These are phyloP conservation scores for Otolemur crassicaudatus DNA, from an alignment of 2,797 vertebrate species.

Conservation along the genomic window DNA sequence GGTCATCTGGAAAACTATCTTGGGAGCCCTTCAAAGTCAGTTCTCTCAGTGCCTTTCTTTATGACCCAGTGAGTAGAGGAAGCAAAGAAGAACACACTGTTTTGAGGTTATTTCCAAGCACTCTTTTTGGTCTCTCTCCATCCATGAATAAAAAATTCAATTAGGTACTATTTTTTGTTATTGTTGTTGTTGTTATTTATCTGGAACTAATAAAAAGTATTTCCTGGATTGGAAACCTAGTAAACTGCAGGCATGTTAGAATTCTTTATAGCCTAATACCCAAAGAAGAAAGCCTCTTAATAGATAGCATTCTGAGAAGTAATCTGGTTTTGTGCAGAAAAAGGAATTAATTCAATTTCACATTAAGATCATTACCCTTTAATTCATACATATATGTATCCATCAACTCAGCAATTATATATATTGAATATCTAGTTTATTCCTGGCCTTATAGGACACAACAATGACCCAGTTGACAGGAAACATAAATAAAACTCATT, in stretches of 20 bases:
- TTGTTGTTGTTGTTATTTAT: not conserved
- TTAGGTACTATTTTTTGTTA: not conserved
- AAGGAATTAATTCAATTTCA: not conserved
- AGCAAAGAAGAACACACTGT: not conserved
- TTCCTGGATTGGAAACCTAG: not conserved
- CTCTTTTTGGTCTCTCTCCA: not conserved
- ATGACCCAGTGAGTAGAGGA: not conserved
- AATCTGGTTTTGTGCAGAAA: not conserved
- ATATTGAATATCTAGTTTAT: not conserved
- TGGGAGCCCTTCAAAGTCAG: slow-evolving; percentile 52
- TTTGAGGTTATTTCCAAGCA: not conserved
- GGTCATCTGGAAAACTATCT: slow-evolving; percentile 48
- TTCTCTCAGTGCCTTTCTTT: not conserved
- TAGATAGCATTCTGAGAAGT: not conserved
- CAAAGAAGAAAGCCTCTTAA: not conserved
- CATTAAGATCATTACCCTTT: not conserved
- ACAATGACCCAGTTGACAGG: not conserved
- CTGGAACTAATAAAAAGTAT: not conserved
- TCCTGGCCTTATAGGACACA: not conserved
- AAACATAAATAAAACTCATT: not conserved
- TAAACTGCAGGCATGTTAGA: not conserved
- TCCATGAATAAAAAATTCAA: not conserved
- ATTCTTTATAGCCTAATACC: not conserved
- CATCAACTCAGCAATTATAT: not conserved
- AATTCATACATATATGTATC: not conserved